Evolutionary conservation across 2,113 vertebrate genomes (phyloP), one percentile per base, ranked within the genome.

Genomic region (Muntiacus muntjak): DNA sequence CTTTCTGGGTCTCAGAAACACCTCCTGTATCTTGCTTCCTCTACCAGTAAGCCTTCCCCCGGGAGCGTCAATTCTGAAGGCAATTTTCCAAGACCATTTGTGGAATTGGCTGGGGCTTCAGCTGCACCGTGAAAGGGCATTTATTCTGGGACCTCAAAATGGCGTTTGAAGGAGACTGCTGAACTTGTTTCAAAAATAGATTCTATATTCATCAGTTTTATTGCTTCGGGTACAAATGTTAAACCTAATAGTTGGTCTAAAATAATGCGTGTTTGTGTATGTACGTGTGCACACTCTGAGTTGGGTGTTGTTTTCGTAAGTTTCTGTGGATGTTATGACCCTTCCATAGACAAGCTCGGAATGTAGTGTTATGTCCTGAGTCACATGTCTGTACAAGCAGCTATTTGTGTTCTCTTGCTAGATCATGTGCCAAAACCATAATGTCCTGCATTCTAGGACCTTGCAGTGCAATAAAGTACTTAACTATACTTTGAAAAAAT

Each of bases 11-110:
- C 97, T 97, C 97, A 94, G 89, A 98, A 98, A 98, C 94, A 87
- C 97, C 97, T 96, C 84, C 96, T 96, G 91, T 98, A 94, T 98
- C 97, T 98, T 93, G 95, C 96, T 98, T 98, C 98, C 95, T 97
- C 97, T 98, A 98, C 96, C 96, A 98, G 97, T 93, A 99, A 98
- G 97, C 97, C 96, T 98, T 98, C 98, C 98, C 98, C 64, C 71
- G 98, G 98, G 98, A 99, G 98, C 98, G 94, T 97, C 98, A 95
- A 98, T 98, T 98, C 97, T 97, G 95, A 98, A 97, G 98, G 98
- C 98, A 98, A 98, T 98, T 98, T 99, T 98, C 98, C 98, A 99
- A 98, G 98, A 98, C 95, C 97, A 96, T 98, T 98, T 99, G 98
- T 95, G 98, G 98, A 99, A 98, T 97, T 98, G 98, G 98, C 98